Conservation (phyloP, 1,140 invertebrate species). For the Melitaea cinxia region DNA sequence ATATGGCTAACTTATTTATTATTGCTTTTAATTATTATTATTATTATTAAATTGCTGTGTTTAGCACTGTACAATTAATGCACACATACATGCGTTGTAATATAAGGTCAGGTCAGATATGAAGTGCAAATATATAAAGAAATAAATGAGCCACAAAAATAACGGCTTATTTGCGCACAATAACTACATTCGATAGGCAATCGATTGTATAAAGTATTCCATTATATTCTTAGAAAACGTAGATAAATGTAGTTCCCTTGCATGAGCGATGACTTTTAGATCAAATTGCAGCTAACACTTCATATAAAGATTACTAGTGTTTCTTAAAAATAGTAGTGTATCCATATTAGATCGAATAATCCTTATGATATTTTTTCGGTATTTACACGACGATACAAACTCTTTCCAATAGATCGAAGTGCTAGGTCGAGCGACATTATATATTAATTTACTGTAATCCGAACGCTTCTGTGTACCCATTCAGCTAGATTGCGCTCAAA, state of each 20-base stretch:
- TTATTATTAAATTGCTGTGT: slow-evolving; percentile 56
- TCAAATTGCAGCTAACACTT: slow-evolving; percentile 79
- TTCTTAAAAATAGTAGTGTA: slow-evolving; percentile 62
- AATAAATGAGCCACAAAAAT: slow-evolving; percentile 22
- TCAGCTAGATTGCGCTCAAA: slow-evolving; percentile 81
- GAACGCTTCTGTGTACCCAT: slow-evolving; percentile 79
- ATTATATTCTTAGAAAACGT: slow-evolving; percentile 24
- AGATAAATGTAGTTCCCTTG: slow-evolving; percentile 47
- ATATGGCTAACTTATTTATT: slow-evolving; percentile 42
- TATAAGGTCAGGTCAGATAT: background rate
- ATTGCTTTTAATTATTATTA: slow-evolving; percentile 53
- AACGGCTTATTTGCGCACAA: background rate
- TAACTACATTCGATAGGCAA: background rate
- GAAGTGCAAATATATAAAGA: slow-evolving; percentile 3
- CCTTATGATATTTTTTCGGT: slow-evolving; percentile 57
- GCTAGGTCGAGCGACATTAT: slow-evolving; percentile 71
- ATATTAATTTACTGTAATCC: slow-evolving; percentile 72
- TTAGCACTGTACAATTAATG: slow-evolving; percentile 74
- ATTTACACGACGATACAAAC: slow-evolving; percentile 58
- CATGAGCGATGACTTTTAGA: slow-evolving; percentile 76
- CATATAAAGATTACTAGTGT: slow-evolving; percentile 63
- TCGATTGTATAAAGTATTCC: slow-evolving; percentile 7
- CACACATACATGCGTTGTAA: slow-evolving; percentile 43
- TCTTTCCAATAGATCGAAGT: slow-evolving; percentile 68
- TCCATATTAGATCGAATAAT: slow-evolving; percentile 62